Evolutionary conservation across 1,140 invertebrate species (phyloP).

Genomic region (Macrotrachela quadricornifera): DNA sequence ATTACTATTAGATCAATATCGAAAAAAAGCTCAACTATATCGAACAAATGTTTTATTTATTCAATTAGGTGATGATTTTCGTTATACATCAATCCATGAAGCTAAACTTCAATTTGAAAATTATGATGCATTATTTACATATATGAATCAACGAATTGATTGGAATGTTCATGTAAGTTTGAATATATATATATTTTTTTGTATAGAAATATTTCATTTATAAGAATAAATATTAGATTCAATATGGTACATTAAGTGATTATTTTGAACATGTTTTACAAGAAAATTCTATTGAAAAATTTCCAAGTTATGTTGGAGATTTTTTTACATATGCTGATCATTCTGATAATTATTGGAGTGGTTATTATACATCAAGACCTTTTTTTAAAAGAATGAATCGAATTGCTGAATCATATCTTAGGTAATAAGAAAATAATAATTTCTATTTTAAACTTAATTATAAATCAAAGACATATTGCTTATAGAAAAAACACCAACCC

Average conservation of each 20-base stretch:
- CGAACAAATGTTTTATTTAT: slow-evolving; percentile 51
- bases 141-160: slow-evolving; percentile 53
- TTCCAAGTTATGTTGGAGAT: slow-evolving; percentile 70
- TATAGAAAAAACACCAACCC: too few relatives aligned
- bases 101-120: slow-evolving; percentile 83
- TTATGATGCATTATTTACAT: slow-evolving; percentile 74
- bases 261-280: slow-evolving; percentile 63
- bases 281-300: slow-evolving; percentile 33
- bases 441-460: too few relatives aligned
- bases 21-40: slow-evolving; percentile 79
- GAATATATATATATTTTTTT: neutral
- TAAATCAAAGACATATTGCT: too few relatives aligned
- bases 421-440: too few relatives aligned
- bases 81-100: slow-evolving; percentile 64
- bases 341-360: slow-evolving; percentile 94
- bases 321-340: slow-evolving; percentile 95
- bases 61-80: slow-evolving; percentile 88
- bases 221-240: slow-evolving; percentile 30
- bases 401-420: neutral
- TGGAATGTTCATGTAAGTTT: slow-evolving; percentile 55
- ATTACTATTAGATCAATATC: slow-evolving; percentile 72
- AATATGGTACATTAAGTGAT: slow-evolving; percentile 77
- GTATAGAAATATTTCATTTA: too few relatives aligned
- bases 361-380: slow-evolving; percentile 76
- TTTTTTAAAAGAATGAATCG: slow-evolving; percentile 25